phyloP scores from a whole-genome alignment of 23 tunicate species.

The Styela clava region DNA sequence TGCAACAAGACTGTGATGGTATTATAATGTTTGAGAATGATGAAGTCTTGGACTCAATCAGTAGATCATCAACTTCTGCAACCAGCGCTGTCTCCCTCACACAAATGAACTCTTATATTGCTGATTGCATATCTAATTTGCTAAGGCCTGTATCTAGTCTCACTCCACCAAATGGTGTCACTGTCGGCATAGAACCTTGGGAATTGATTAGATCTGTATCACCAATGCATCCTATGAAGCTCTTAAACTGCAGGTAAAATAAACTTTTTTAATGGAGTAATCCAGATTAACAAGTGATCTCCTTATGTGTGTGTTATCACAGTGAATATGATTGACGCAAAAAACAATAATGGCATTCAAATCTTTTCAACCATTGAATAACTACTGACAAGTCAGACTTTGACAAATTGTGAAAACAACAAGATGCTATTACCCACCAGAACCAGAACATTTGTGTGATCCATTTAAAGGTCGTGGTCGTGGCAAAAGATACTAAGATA shows the following conservation, averaged over 20 bases:
- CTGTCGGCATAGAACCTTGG: constrained; percentile 89
- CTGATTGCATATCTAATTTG: constrained; percentile 32
- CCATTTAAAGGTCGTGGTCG: too few relatives aligned
- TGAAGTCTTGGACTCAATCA: constrained; percentile 22
- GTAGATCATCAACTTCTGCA: not conserved
- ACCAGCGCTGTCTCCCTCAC: constrained; percentile 12
- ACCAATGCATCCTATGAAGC: constrained; percentile 63
- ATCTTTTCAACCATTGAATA: too few relatives aligned
- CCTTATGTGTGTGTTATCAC: too few relatives aligned
- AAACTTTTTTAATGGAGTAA: not conserved
- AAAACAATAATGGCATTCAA: too few relatives aligned
- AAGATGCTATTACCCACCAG: too few relatives aligned
- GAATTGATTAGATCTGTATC: constrained; percentile 79
- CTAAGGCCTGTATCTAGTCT: constrained; percentile 61
- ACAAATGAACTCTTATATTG: constrained; percentile 57
- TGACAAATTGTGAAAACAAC: too few relatives aligned
- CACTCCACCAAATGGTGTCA: constrained; percentile 36
- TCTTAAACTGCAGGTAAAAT: constrained; percentile 56
- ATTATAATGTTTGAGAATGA: constrained; percentile 75
- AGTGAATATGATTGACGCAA: too few relatives aligned
- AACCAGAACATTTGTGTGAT: too few relatives aligned
- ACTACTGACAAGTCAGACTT: too few relatives aligned
- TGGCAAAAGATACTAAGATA: too few relatives aligned
- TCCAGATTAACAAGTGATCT: not conserved
- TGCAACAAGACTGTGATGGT: constrained; percentile 70